Conservation (phyloP, 2,797 vertebrate species). For the Phyllotis vaccarum region DNA sequence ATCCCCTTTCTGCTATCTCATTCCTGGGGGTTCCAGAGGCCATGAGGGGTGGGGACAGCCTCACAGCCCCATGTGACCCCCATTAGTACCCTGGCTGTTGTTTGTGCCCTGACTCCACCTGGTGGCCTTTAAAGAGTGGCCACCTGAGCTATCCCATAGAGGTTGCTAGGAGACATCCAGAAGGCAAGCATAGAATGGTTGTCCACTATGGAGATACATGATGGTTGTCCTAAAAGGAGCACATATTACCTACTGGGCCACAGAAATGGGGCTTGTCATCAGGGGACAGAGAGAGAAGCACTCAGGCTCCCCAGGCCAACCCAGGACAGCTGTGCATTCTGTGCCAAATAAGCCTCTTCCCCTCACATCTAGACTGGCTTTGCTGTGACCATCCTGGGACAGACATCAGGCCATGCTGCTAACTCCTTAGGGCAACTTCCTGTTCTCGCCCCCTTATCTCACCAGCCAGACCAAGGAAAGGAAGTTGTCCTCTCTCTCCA, state of each 20-base stretch:
- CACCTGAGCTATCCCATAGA: not conserved
- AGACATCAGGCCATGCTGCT: not conserved
- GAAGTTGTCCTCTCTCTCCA: constrained; percentile 56
- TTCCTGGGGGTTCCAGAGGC: not conserved
- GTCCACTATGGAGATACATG: not conserved
- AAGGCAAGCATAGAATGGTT: not conserved
- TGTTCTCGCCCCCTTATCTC: constrained; percentile 73
- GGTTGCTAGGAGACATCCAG: not conserved
- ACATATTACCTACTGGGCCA: not conserved
- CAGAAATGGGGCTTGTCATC: not conserved
- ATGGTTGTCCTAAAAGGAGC: not conserved
- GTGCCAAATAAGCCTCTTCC: not conserved
- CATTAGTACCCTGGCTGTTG: not conserved
- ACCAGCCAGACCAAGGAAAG: constrained; percentile 58
- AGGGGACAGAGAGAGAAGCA: not conserved
- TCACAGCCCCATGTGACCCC: too few species aligned
- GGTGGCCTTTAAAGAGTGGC: not conserved
- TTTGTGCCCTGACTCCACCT: not conserved
- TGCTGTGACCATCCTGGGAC: not conserved
- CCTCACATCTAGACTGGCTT: not conserved
- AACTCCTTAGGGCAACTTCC: constrained; percentile 73
- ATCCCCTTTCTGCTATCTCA: not conserved
- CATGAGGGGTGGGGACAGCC: not conserved
- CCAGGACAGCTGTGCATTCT: not conserved
- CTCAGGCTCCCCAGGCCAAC: not conserved